Base-by-base conservation (phyloP, 2,113 vertebrate genomes). In the Hydrolagus affinis region DNA sequence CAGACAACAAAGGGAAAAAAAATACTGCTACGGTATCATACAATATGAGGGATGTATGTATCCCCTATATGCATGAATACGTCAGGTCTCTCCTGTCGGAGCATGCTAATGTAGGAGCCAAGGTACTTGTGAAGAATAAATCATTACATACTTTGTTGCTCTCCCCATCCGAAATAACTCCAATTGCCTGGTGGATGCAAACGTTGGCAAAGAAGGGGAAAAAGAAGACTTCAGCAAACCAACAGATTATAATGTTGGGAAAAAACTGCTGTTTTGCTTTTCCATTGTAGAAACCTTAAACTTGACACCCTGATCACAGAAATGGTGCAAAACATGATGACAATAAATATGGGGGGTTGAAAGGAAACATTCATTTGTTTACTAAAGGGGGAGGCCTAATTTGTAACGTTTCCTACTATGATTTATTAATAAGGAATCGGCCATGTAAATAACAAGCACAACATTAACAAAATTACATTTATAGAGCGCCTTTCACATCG, bases 81-180 rank as follows among this genome's bases (percentile, higher is more conserved):
- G 88, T 89, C 86, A 85, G 86, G 69, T 87, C 62, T 71, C 85
- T 89, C 15, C 17, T 74, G 85, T 85, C 77, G 72, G 86, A 90
- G 85, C 92, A 94, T 92, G 92, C 91, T 91, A 89, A 89, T 88
- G 76, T 23, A 88, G 87, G 90, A 88, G 90, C 87, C 86, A 89
- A 86, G 86, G 86, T 88, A 89, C 88, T 87, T 86, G 85, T 85
- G 88, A 90, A 74, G 87, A 92, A 91, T 91, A 88, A 89, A 91
- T 87, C 87, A 89, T 94, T 97, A 98, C 96, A 94, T 99, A 99
- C 98, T 96, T 91, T 92, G 92, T 87, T 95, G 93, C 86, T 96
- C 94, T 91, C 94, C 94, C 98, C 97, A 99, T 97, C 96, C 96
- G 92, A 98, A 96, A 98, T 96, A 98, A 91, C 90, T 94, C 94